Evolutionary conservation across 1,140 invertebrate genomes (phyloP), one percentile per base, ranked within the genome.

Genomic region (Anadara kagoshimensis): DNA sequence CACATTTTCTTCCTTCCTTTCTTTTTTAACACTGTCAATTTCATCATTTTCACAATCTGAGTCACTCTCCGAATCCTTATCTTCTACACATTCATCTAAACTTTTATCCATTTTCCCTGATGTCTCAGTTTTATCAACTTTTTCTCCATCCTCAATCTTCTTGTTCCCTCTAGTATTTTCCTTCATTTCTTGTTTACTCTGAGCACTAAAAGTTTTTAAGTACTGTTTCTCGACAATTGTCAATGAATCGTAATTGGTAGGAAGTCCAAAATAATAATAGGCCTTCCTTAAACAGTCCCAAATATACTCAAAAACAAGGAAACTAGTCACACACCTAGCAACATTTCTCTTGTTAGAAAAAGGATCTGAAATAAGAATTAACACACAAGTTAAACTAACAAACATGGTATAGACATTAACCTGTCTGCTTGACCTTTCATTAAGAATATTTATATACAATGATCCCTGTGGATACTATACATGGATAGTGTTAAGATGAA

Each of bases 201-300:
- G 16, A 54, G 18, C 47, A 29, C 54, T 73, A 7, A 2, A 36
- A 36, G 45, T 69, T 11, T 61, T 59, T 10, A 71, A 29, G 5
- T 44, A 20, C 22, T 71, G 43, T 51, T 56, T 53, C n/a, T 71
- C 44, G 16, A 63, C 14, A 8, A 26, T 51, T 57, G 59, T 56
- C 8, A 71, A 53, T n/a, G 22, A 63, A 3, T 44, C 45, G 20
- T 43, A 49, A 43, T 78, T 76, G n/a, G 82, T 78, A 4, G 90
- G 90, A 49, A 90, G 83, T 14, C 84, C 88, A 85, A 91, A 92
- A 73, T 91, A 91, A 26, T 85, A 75, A 70, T 88, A 91, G 5
- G 90, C 83, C 47, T 83, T 85, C 45, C 86, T 79, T 14, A 92
- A 73, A 24, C 88, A 86, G 20, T 89, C 85, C 36, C 88, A 81